A percentile compares a stretch with the other conserved stretches of the same genome.
These are phyloP conservation scores for Ascidia mentula DNA, from an alignment of 23 tunicate genomes.

Conservation along the genomic window DNA sequence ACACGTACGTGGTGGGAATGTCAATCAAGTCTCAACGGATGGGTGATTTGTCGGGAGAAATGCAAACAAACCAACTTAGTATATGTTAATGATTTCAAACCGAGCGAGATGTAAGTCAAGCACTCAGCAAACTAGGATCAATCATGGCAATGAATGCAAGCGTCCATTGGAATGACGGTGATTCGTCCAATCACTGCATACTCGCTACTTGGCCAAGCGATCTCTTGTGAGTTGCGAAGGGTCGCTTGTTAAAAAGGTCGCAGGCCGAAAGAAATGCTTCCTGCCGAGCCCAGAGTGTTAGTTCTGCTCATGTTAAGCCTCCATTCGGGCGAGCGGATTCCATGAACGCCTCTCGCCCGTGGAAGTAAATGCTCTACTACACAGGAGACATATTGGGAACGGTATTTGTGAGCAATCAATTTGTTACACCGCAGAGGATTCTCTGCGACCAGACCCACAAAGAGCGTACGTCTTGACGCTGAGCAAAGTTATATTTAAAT, in stretches of 20 bases:
- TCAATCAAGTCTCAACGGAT: too few species aligned
- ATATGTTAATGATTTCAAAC: too few species aligned
- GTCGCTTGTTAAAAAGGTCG: neutral
- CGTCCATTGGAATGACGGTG: neutral
- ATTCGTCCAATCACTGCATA: constrained; percentile 10
- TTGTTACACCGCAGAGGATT: too few species aligned
- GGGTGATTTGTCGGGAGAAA: too few species aligned
- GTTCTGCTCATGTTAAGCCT: neutral
- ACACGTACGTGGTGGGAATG: neutral
- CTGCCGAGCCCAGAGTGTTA: constrained; percentile 1
- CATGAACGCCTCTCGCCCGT: too few species aligned
- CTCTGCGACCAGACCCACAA: too few species aligned
- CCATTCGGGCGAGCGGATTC: neutral
- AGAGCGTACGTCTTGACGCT: too few species aligned
- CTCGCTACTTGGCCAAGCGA: too few species aligned
- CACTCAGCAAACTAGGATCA: neutral
- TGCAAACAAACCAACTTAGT: too few species aligned
- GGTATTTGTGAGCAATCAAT: too few species aligned
- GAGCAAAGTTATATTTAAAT: neutral
- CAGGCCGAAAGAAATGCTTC: neutral
- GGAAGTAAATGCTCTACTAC: too few species aligned
- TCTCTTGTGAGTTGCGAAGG: neutral
- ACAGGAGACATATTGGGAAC: neutral
- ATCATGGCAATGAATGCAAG: constrained; percentile 2
- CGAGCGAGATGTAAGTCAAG: neutral